phyloP scores from a whole-genome alignment of 92 coral and sea anemone species.

The Paragorgia papillata region DNA sequence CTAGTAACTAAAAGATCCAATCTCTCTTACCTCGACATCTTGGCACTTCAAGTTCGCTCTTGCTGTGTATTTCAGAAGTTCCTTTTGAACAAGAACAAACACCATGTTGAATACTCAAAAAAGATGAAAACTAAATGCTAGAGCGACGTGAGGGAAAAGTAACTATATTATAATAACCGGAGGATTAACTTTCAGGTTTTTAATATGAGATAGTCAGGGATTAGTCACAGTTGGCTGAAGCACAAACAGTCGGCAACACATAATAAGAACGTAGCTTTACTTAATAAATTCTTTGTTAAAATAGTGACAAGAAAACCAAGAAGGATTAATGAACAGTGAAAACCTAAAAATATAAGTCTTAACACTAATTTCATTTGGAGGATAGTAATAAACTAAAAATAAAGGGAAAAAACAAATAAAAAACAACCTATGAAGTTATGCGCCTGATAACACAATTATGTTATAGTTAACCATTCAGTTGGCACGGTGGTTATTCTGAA shows the following conservation, averaged over 20 bases:
- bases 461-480: no score
- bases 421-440: no score
- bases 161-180: not conserved
- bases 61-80: conserved; percentile 87
- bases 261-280: not conserved
- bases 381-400: no score
- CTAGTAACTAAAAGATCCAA: no score
- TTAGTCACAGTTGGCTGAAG: conserved; percentile 2
- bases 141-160: not conserved
- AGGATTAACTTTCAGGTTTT: not conserved
- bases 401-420: no score
- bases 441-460: no score
- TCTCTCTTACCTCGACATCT: conserved; percentile 71
- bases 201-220: not conserved
- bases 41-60: conserved; percentile 74
- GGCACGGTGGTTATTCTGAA: no score
- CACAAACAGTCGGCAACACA: not conserved
- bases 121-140: not conserved
- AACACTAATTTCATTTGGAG: no score
- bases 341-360: no score
- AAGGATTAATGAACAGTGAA: no score
- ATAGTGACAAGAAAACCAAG: no score
- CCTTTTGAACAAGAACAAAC: conserved; percentile 62
- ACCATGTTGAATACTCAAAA: conserved; percentile 12
- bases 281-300: no score